Base-by-base conservation (phyloP, 2,797 vertebrate species). In the Chrysocyon brachyurus region DNA sequence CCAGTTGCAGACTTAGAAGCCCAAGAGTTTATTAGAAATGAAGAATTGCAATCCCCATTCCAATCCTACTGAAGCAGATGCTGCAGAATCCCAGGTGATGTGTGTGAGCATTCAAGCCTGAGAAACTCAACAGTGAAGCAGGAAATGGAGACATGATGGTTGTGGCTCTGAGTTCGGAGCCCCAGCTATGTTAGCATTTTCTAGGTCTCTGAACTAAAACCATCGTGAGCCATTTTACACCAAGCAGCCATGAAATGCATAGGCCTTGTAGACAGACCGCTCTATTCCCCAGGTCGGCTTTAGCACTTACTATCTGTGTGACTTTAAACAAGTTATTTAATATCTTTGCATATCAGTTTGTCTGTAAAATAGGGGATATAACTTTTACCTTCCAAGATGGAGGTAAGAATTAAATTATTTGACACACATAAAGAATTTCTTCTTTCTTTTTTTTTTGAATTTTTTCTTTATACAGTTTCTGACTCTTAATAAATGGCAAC, bases 171-270 rank as follows among this genome's bases (percentile, higher is more conserved):
- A 56, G 73, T 15, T 0, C 31, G 72, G 24, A 59, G 57, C 10
- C 70, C 21, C 11, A 26, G 52, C 54, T 40, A 12, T 12, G 31
- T 49, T 6, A 21, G 31, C 22, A 9, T 92, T 91, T 59, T 52
- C 54, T 93, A 68, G 64, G 64, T 49, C 66, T 83, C 66, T 72
- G 81, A 93, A 77, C 31, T 31, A 87, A 93, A 96, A 22, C 33
- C 31, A 1, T 56, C 3, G 17, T 0, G 21, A 70, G 36, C 75
- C 59, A 22, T 88, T 85, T 87, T 90, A 87, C 1, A 21, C 90
- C 64, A 36, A 11, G 21, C 2, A 17, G 78, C 40, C 52, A 5
- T 63, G 40, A 19, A 21, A 31, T 61, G 24, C 81, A 19, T 28
- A 36, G 56, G 49, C 5, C 77, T 17, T 40, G 77, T 17, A 40